Conservation (phyloP, 2,113 vertebrate species). For the Tonatia bakeri region DNA sequence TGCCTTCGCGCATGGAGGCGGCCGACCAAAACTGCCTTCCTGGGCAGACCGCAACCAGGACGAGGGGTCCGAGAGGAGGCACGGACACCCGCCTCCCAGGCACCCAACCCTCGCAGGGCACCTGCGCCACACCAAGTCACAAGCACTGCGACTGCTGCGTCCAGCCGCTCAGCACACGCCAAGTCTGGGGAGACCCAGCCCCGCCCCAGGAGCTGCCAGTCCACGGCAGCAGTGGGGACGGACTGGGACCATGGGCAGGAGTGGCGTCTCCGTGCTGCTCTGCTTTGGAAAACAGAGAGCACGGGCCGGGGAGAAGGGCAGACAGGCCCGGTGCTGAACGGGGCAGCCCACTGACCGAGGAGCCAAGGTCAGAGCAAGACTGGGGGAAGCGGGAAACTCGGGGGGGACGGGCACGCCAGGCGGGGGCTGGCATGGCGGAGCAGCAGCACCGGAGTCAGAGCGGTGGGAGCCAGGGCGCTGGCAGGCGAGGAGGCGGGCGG, state of each 20-base stretch:
- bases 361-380: too few relatives aligned
- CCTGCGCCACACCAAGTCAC: not conserved
- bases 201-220: fast-evolving
- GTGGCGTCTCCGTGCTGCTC: fast-evolving
- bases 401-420: not conserved
- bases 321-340: fast-evolving
- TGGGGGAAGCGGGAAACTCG: not conserved
- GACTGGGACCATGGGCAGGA: fast-evolving
- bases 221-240: fast-evolving
- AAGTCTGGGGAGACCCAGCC: not conserved
- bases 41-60: fast-evolving
- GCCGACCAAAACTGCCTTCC: not conserved
- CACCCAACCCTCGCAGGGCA: fast-evolving
- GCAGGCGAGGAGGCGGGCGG: too few relatives aligned
- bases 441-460: not conserved
- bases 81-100: not conserved
- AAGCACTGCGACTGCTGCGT: fast-evolving
- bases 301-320: fast-evolving
- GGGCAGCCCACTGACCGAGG: fast-evolving
- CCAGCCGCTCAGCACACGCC: fast-evolving
- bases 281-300: not conserved
- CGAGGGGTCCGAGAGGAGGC: not conserved
- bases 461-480: fast-evolving
- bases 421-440: fast-evolving
- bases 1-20: too few relatives aligned